These are phyloP conservation scores for Euphysa ruthae DNA, from an alignment of 30 jellyfish, hydroid and myxozoan genomes.

Conservation along the genomic window DNA sequence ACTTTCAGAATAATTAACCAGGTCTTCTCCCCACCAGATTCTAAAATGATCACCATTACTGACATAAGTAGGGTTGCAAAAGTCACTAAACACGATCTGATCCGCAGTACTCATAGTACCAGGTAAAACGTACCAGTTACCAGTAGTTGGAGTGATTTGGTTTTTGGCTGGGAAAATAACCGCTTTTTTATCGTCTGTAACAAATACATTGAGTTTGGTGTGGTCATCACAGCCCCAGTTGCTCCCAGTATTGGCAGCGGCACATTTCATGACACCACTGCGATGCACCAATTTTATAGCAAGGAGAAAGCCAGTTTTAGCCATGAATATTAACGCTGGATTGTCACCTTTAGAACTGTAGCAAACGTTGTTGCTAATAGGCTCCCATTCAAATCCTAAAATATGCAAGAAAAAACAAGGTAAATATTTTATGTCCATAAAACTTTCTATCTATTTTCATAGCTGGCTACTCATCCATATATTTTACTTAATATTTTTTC, in stretches of 20 bases:
- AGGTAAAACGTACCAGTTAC: background rate
- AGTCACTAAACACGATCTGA: background rate
- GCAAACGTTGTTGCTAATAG: background rate
- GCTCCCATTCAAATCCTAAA: background rate
- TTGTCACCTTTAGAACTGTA: background rate
- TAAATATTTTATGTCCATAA: too few species aligned
- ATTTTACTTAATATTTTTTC: too few species aligned
- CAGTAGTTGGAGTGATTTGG: background rate
- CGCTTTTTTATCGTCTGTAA: background rate
- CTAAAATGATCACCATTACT: slow-evolving; percentile 8
- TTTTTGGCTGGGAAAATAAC: background rate
- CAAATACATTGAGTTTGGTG: background rate
- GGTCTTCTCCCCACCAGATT: slow-evolving; percentile 22
- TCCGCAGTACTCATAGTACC: slow-evolving; percentile 1
- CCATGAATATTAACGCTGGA: background rate
- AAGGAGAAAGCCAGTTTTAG: background rate
- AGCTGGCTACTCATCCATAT: too few species aligned
- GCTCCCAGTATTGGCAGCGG: background rate
- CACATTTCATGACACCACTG: background rate
- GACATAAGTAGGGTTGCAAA: background rate
- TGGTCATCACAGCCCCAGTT: slow-evolving; percentile 3
- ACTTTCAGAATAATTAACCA: background rate
- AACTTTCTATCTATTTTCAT: too few species aligned
- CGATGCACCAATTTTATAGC: background rate
- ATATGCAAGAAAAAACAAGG: background rate